Base-by-base conservation (phyloP, 1,140 invertebrate species). In the Drosophila kepulauana region DNA sequence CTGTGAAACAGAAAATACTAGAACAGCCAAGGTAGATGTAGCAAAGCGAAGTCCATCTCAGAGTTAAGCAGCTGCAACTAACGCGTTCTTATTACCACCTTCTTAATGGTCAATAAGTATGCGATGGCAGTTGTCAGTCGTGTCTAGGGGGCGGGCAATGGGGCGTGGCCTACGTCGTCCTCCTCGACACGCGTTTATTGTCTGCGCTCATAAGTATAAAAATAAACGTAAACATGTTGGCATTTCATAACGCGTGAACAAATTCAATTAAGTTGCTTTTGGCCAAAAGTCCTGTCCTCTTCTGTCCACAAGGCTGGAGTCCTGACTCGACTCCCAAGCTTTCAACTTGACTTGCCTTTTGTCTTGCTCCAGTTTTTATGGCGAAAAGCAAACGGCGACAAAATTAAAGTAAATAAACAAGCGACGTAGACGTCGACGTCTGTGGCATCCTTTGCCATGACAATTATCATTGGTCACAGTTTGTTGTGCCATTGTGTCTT, bases 331-430 rank as follows among this genome's bases (percentile, higher is more conserved):
- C 10, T 10, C 15, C 4, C 5, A 25, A 25, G 20, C 20, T 25
- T 25, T 25, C n/a, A 30, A 2, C n/a, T 45, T 54, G 45, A 25
- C 61, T 66, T 33, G 63, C 35, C 62, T 59, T 48, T 75, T 80
- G 62, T 84, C 49, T 54, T 62, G 57, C 48, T 63, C 48, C 45
- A 57, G 75, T 75, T 87, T 87, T 88, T 87, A 76, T 88, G 72
- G 65, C 62, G 61, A 38, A 66, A 68, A 79, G 28, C 54, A 77
- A 80, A 70, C 59, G 77, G 73, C 73, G 80, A 78, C 84, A 72
- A 88, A 87, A 87, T 88, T 87, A 87, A 88, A 88, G 84, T 88
- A 86, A 87, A 87, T 87, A 87, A 87, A 87, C 80, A 84, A 88
- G 82, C 66, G 58, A 38, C 25, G 30, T 57, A 35, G 10, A 30